A percentile compares a stretch with the other conserved stretches of the same genome.
These are phyloP conservation scores for Helicorthomorpha holstii DNA, from an alignment of 1,140 invertebrate genomes.

Conservation along the genomic window DNA sequence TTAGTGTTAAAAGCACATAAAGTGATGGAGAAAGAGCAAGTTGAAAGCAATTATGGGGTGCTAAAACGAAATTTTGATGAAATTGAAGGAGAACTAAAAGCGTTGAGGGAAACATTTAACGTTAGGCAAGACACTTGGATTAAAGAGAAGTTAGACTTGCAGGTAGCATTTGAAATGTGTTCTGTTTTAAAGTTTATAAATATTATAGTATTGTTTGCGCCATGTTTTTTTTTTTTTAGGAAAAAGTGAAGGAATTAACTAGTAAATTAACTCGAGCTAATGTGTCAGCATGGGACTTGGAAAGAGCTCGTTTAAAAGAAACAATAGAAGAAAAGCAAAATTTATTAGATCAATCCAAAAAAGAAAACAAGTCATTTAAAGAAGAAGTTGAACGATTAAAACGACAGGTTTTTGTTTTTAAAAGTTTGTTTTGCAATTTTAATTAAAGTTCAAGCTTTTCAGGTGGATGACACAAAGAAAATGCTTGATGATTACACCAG, in stretches of 20 bases:
- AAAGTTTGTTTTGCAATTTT: not conserved
- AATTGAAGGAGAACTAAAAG: conserved; percentile 43
- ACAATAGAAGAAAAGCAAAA: conserved; percentile 51
- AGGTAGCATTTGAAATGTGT: conserved; percentile 32
- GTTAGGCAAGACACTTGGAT: conserved; percentile 48
- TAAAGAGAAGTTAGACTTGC: conserved; percentile 50
- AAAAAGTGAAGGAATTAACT: conserved; percentile 29
- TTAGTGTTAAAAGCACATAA: conserved; percentile 56
- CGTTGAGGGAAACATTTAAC: conserved; percentile 46
- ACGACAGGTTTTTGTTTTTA: conserved; percentile 30
- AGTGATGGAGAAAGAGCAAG: conserved; percentile 53
- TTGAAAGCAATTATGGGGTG: conserved; percentile 25
- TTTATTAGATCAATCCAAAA: conserved; percentile 51
- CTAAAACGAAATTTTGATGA: conserved; percentile 38
- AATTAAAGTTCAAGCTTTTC: conserved; percentile 6
- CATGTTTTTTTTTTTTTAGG: conserved; percentile 29
- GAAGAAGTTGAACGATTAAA: conserved; percentile 49
- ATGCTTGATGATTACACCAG: conserved; percentile 73
- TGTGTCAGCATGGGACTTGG: conserved; percentile 34
- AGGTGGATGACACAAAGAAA: conserved; percentile 61
- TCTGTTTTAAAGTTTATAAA: not conserved
- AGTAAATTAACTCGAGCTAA: conserved; percentile 20
- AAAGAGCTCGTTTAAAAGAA: conserved; percentile 44
- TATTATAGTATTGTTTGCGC: not conserved
- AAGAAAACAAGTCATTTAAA: conserved; percentile 47